Base-by-base conservation (phyloP, 2,888 invertebrate species). In the Agriopis marginaria region DNA sequence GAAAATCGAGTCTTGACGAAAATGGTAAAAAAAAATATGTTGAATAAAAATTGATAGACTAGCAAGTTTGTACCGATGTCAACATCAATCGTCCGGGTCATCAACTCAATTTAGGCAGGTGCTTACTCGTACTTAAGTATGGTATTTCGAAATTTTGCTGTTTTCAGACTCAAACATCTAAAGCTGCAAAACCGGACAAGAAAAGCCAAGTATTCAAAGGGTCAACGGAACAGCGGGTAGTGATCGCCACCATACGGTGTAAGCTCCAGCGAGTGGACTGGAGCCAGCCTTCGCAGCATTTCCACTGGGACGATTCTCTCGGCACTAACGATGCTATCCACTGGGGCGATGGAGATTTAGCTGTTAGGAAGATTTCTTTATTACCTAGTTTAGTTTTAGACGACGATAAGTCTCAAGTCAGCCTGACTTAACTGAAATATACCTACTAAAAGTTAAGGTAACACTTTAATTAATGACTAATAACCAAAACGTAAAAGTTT, bases 301-400 rank as follows among this genome's bases (percentile, higher is more conserved):
- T 94, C 81, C 94, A 94, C 77, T 96, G 95, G 95, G 94, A 95
- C 45, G 91, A 93, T 75, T 86, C 93, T n/a, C 83, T 95, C 7
- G 86, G 79, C 12, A 89, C 91, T 32, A 76, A 84, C 10, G 87
- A 92, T 4, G 93, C 92, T 42, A 82, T 91, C 42, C 89, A 90
- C 70, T 93, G 93, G 90, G 92, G 90, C 0, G 92, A 92, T 50
- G 91, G 90, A 42, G 92, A 93, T 72, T 85, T 94, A 10, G 81
- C 90, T n/a, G 93, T 93, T 75, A 84, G 85, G 68, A 66, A 39
- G 10, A 56, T 10, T 69, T 42, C 11, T 17, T 0, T 11, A 14
- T 0, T 42, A 54, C 42, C 7, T 14, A 39, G 7, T 39, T 53
- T 12, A 23, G 11, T 11, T 51, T 51, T 10, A n/a, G 42, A 42